These are phyloP conservation scores for Diprion similis DNA, from an alignment of 1,140 invertebrate genomes.

Conservation along the genomic window DNA sequence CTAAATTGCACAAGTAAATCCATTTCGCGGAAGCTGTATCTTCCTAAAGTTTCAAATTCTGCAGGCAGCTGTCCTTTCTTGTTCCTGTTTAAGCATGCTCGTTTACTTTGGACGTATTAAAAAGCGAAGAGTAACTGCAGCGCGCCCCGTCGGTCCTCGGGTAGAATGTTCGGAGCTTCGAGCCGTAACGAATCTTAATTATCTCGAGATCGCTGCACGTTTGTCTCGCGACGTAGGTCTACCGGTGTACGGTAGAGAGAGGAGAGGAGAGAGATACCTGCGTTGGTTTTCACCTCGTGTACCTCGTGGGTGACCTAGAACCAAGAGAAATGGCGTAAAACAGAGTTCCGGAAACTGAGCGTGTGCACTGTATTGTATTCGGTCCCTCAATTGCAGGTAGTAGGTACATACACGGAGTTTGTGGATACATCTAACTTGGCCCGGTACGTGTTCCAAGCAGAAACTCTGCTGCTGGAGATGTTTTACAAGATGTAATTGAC, in stretches of 20 bases:
- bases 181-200: constrained; percentile 5
- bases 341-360: background rate
- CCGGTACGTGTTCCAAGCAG: background rate
- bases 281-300: constrained; percentile 7
- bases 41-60: no score
- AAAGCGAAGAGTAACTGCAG: background rate
- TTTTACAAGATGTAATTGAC: background rate
- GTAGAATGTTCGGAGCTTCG: background rate
- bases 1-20: no score
- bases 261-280: background rate
- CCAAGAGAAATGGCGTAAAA: background rate
- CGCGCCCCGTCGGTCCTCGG: background rate
- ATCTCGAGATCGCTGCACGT: constrained; percentile 1
- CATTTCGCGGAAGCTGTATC: no score
- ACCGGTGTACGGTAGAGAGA: background rate
- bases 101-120: constrained; percentile 2
- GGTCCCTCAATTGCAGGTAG: no score
- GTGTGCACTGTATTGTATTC: no score
- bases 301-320: background rate
- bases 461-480: background rate
- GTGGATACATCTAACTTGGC: no score
- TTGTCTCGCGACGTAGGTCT: background rate
- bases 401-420: no score
- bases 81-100: background rate
- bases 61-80: no score